Evolutionary conservation across 2,888 invertebrate genomes (phyloP), one percentile per base, ranked within the genome.

Genomic region (Epinotia ramella): DNA sequence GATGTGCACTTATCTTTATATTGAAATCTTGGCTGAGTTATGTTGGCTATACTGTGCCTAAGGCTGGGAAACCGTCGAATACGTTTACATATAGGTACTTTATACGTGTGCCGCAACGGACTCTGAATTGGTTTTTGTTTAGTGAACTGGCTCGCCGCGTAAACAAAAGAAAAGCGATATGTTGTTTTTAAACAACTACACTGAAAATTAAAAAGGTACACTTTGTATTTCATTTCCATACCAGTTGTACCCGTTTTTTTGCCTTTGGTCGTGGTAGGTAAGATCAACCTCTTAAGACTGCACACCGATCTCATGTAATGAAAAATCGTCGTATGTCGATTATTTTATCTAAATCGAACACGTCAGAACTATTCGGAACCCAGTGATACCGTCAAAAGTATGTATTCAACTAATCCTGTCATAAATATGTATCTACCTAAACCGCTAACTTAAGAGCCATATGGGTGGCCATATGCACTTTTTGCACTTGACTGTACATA

Each of bases 1-100:
- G 85, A 85, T 73, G 73, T 40, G 66, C 60, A 72, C 89, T 88
- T 93, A 93, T 93, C 93, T 84, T 85, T 84, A 89, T 93, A 93
- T 93, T 93, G 89, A 88, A 89, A 93, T 93, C 93, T 89, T 84
- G 81, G 89, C 65, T 76, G 76, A 76, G 76, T 76, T 76, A 76
- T 76, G 76, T 75, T 70, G 65, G 67, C 71, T 57, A 67, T 72
- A 76, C 66, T 71, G 75, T 64, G 76, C 73, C 73, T 73, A 33
- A 70, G 64, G 70, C 62, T 62, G 20, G 59, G 56, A 16, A 49
- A 6, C 33, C 40, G 28, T 56, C 53, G 28, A 65, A 73, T 62
- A 65, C n/a, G 13, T 20, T 44, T 64, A 18, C n/a, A n/a, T 65
- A 46, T 71, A 13, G 28, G 2, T 71, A 66, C 33, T 24, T 20